phyloP scores from a whole-genome alignment of 2,888 invertebrate species.

The Pseudeuparius sepicola region DNA sequence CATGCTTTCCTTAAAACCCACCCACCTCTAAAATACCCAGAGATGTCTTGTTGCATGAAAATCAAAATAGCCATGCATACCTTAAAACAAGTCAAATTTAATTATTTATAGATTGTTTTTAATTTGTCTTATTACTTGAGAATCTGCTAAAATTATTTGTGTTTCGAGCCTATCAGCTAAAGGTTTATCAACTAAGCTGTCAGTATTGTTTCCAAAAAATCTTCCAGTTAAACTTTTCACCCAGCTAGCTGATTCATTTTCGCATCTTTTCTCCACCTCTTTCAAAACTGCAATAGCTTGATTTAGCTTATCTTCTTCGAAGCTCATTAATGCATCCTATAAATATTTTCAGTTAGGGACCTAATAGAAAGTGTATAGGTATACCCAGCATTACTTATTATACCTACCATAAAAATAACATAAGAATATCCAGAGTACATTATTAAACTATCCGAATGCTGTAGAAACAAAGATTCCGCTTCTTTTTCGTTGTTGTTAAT shows the following conservation, averaged over 20 bases:
- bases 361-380: too few species aligned
- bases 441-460: conserved; percentile 38
- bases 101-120: background rate
- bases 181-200: conserved; percentile 17
- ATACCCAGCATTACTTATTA: too few species aligned
- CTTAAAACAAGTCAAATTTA: too few species aligned
- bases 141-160: conserved; percentile 57
- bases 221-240: conserved; percentile 44
- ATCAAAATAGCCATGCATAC: conserved; percentile 53
- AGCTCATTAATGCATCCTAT: conserved; percentile 60
- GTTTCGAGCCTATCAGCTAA: conserved; percentile 47
- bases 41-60: conserved; percentile 54
- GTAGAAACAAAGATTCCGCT: conserved; percentile 39
- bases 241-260: conserved; percentile 43
- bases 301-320: conserved; percentile 55
- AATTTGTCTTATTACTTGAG: conserved; percentile 35
- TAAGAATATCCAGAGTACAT: conserved; percentile 43
- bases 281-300: conserved; percentile 46
- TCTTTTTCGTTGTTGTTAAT: conserved; percentile 41
- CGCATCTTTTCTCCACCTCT: conserved; percentile 51
- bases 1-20: conserved; percentile 60
- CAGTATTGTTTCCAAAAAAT: conserved; percentile 23
- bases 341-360: conserved; percentile 21
- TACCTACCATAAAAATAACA: conserved; percentile 42
- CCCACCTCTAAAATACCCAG: conserved; percentile 52